Percentiles rank a stretch among this genome's conserved stretches.
These are phyloP conservation scores for Eledone cirrhosa DNA, from an alignment of 2,888 invertebrate species.

Conservation along the genomic window DNA sequence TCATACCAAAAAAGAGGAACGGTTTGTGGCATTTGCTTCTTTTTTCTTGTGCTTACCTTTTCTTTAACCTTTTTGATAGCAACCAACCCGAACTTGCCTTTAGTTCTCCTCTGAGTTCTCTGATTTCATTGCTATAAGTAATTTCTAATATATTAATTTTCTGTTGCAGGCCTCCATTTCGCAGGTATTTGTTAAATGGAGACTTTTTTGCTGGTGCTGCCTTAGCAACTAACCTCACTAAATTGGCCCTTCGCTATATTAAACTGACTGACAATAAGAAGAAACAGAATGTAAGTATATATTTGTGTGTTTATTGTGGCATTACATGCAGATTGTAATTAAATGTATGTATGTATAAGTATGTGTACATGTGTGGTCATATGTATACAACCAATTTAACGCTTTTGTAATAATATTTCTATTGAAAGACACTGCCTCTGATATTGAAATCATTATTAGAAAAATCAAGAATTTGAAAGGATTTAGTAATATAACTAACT, in stretches of 20 bases:
- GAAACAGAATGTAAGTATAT: slow-evolving; percentile 65
- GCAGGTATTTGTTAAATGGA: slow-evolving; percentile 89
- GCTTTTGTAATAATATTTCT: too few species aligned
- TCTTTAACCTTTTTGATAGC: background rate
- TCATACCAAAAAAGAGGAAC: slow-evolving; percentile 58
- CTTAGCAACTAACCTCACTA: slow-evolving; percentile 88
- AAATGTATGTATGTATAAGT: background rate
- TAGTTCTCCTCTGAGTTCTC: background rate
- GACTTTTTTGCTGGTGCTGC: slow-evolving; percentile 96
- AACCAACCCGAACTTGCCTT: background rate
- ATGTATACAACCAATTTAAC: too few species aligned
- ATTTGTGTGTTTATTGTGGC: too few species aligned
- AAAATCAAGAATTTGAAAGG: too few species aligned
- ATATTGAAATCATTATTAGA: too few species aligned
- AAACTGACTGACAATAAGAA: slow-evolving; percentile 62
- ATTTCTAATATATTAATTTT: too few species aligned
- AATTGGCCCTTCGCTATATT: slow-evolving; percentile 82
- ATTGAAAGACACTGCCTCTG: too few species aligned
- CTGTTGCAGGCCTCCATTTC: slow-evolving; percentile 76
- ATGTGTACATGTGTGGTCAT: too few species aligned
- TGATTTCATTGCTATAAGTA: background rate
- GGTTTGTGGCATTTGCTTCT: slow-evolving; percentile 40
- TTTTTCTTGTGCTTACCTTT: background rate
- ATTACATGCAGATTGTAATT: too few species aligned
- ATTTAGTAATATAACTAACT: too few species aligned